Percentiles rank a stretch among this genome's conserved stretches.
These are phyloP conservation scores for Willowsia nigromaculata DNA, from an alignment of 2,888 invertebrate genomes.

Conservation along the genomic window DNA sequence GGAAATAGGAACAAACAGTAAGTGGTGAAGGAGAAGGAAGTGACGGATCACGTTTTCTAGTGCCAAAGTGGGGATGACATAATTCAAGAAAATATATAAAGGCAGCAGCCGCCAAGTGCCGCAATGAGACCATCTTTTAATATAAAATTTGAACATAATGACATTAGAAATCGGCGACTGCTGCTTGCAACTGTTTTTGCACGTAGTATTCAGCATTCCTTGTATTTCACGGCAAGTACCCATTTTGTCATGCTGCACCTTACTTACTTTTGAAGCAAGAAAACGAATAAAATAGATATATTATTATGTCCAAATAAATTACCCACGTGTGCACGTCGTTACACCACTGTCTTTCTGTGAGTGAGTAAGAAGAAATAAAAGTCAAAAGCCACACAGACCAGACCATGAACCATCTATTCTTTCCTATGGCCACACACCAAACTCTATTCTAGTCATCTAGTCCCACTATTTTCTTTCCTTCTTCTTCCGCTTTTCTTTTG, in stretches of 20 bases:
- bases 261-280: not conserved
- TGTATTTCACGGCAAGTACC: too few relatives aligned
- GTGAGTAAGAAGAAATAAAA: not conserved
- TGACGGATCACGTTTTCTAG: conserved; percentile 6
- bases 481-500: not conserved
- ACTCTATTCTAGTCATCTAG: not conserved
- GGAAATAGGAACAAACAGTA: not conserved
- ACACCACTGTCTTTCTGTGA: too few relatives aligned
- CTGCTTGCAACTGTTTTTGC: not conserved
- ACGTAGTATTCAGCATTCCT: too few relatives aligned
- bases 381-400: not conserved
- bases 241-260: too few relatives aligned
- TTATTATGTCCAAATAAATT: conserved; percentile 33
- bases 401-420: not conserved
- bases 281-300: not conserved
- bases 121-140: conserved; percentile 16
- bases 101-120: not conserved
- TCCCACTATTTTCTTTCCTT: not conserved
- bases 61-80: not conserved
- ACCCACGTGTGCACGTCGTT: not conserved
- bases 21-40: not conserved
- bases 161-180: conserved; percentile 2
- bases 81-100: not conserved
- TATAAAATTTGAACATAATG: conserved; percentile 21
- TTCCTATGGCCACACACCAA: not conserved